Evolutionary conservation across 2,797 vertebrate genomes (phyloP).

Genomic region (Pipistrellus pygmaeus): DNA sequence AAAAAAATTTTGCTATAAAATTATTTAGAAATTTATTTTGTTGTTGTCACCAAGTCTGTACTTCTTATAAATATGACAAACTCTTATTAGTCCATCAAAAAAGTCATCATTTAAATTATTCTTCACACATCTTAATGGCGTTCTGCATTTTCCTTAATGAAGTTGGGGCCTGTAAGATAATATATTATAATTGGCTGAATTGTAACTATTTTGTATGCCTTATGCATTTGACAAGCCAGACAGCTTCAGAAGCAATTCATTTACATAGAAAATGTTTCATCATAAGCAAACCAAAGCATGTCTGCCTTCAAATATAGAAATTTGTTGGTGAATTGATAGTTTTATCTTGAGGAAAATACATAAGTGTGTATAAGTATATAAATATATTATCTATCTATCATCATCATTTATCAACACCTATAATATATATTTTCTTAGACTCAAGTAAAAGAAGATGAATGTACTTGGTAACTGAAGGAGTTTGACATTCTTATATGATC

Average conservation of each 20-base stretch:
- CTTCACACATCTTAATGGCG: slow-evolving; percentile 70
- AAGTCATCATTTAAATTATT: slow-evolving; percentile 81
- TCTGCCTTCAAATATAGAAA: slow-evolving; percentile 60
- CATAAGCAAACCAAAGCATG: slow-evolving; percentile 71
- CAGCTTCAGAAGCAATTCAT: slow-evolving; percentile 77
- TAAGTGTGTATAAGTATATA: not conserved
- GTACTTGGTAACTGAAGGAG: not conserved
- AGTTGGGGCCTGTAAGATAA: slow-evolving; percentile 77
- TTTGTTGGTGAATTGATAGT: slow-evolving; percentile 62
- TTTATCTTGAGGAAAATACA: slow-evolving; percentile 3
- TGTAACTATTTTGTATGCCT: slow-evolving; percentile 80
- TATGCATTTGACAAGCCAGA: slow-evolving; percentile 76
- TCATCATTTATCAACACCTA: not conserved
- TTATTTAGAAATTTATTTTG: slow-evolving; percentile 70
- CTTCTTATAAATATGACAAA: slow-evolving; percentile 80
- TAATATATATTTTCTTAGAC: not conserved
- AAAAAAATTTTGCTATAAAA: slow-evolving; percentile 56
- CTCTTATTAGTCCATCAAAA: slow-evolving; percentile 72
- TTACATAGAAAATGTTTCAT: slow-evolving; percentile 81
- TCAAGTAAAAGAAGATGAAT: not conserved
- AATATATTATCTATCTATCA: not conserved
- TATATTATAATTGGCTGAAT: slow-evolving; percentile 78
- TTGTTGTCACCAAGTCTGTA: slow-evolving; percentile 70
- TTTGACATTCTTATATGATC: slow-evolving; percentile 34
- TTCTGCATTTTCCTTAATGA: slow-evolving; percentile 81